Evolutionary conservation across 2,797 vertebrate species (phyloP).

Genomic region (Okamejei kenojei): DNA sequence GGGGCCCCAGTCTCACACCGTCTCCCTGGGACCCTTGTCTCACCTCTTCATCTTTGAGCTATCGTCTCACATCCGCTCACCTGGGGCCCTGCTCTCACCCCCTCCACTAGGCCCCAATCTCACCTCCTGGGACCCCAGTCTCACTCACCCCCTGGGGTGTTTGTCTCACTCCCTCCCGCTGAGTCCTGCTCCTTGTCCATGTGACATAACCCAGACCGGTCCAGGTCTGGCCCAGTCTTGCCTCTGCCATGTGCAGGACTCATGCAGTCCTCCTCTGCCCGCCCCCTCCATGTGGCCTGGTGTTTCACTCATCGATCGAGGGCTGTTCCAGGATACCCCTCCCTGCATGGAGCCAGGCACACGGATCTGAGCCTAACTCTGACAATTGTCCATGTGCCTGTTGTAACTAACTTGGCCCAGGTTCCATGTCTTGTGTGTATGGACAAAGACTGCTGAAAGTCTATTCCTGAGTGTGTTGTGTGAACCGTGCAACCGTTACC

Average conservation of each 20-base stretch:
- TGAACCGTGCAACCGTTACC: not conserved
- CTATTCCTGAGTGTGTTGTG: not conserved
- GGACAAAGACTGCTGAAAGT: not conserved
- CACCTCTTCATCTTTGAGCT: too few relatives aligned
- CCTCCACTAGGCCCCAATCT: too few relatives aligned
- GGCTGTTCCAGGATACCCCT: too few relatives aligned
- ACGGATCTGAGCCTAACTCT: too few relatives aligned
- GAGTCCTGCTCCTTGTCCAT: not conserved
- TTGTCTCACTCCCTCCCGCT: not conserved
- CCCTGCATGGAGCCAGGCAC: too few relatives aligned
- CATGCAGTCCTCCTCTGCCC: not conserved
- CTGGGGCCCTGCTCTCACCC: too few relatives aligned
- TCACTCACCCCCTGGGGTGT: too few relatives aligned
- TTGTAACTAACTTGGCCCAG: not conserved
- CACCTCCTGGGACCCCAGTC: too few relatives aligned
- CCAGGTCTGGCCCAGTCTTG: not conserved
- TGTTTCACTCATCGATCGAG: not conserved
- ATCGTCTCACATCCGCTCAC: too few relatives aligned
- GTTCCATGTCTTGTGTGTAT: not conserved
- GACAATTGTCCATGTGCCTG: not conserved
- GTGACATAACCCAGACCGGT: not conserved
- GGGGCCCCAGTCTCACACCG: too few relatives aligned
- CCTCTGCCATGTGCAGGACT: not conserved
- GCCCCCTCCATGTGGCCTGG: too few relatives aligned
- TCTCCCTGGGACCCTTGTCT: too few relatives aligned